These are phyloP conservation scores for Megatriorchis doriae DNA, from an alignment of 2,113 vertebrate genomes.

Conservation along the genomic window DNA sequence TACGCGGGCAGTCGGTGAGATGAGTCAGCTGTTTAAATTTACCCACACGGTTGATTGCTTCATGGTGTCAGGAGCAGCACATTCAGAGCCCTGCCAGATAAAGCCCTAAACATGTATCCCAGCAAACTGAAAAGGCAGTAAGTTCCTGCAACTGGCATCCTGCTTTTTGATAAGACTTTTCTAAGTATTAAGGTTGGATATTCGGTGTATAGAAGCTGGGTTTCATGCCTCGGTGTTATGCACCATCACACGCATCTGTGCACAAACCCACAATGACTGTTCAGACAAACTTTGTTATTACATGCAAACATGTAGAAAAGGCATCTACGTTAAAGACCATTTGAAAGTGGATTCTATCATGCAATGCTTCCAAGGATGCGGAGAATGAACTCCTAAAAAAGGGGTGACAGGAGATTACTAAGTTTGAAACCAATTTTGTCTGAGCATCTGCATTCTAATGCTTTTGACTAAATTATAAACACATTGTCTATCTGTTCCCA, in stretches of 20 bases:
- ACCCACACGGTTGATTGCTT: neutral
- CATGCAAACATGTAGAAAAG: neutral
- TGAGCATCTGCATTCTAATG: neutral
- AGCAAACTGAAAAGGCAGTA: neutral
- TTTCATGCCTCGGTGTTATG: neutral
- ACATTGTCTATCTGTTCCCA: neutral
- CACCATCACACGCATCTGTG: accelerated
- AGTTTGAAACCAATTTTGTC: neutral
- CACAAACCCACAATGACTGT: neutral
- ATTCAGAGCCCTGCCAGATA: neutral
- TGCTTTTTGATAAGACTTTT: neutral
- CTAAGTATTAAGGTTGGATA: neutral
- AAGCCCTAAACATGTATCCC: neutral
- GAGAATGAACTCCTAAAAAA: neutral
- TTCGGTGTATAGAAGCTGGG: neutral
- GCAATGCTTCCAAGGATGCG: neutral
- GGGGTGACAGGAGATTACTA: neutral
- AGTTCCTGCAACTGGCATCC: neutral
- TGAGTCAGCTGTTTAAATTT: neutral
- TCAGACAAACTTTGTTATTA: neutral
- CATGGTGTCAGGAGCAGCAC: neutral
- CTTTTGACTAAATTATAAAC: neutral
- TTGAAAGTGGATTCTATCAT: neutral
- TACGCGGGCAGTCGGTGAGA: neutral
- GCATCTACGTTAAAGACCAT: neutral